Conservation (phyloP, 2,113 vertebrate genomes). For the Trematomus loennbergii region DNA sequence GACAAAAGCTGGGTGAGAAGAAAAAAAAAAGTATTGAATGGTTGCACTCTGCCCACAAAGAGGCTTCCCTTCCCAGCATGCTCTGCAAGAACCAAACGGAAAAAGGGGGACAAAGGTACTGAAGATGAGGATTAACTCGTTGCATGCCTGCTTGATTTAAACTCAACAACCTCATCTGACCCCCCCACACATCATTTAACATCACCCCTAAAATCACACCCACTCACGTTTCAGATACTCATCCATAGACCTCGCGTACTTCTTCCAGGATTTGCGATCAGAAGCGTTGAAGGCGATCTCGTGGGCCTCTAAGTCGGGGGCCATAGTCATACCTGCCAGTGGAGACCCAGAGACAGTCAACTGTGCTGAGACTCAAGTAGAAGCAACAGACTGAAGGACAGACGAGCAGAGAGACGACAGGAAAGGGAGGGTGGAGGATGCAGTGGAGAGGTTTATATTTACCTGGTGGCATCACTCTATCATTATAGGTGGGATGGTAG, state of each 20-base stretch:
- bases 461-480: conserved; percentile 95
- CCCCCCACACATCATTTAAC: not conserved
- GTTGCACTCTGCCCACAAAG: conserved; percentile 79
- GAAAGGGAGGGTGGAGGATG: not conserved
- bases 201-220: not conserved
- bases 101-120: conserved; percentile 66
- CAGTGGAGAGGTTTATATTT: conserved; percentile 44
- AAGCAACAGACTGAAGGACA: conserved; percentile 46
- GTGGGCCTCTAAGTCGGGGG: conserved; percentile 88
- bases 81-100: conserved; percentile 72
- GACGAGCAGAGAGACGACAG: not conserved
- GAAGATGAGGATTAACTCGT: conserved; percentile 65
- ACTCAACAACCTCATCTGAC: conserved; percentile 37
- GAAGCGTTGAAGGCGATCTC: conserved; percentile 91
- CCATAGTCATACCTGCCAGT: conserved; percentile 94
- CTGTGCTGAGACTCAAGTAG: conserved; percentile 68
- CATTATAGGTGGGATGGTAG: conserved; percentile 90
- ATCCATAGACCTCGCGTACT: conserved; percentile 89
- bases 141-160: conserved; percentile 51
- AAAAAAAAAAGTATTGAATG: conserved; percentile 67
- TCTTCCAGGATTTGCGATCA: conserved; percentile 90
- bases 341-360: conserved; percentile 80
- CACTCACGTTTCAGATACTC: conserved; percentile 91
- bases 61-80: conserved; percentile 82
- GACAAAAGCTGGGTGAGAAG: conserved; percentile 79